Conservation (phyloP, 23 tunicate species). For the Halocynthia aurantium region DNA sequence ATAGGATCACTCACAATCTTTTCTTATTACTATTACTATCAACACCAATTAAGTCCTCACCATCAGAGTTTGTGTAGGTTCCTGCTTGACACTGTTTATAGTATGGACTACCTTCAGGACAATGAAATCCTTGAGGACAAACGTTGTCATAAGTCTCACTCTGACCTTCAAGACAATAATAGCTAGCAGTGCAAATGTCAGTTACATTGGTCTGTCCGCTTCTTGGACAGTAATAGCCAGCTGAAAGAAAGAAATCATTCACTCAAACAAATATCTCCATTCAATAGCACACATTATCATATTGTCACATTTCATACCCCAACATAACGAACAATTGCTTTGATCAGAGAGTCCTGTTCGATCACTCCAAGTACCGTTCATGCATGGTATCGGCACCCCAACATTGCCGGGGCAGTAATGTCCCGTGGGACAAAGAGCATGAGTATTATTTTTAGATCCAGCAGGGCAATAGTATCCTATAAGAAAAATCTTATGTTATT, state of each 20-base stretch:
- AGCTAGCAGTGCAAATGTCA: constrained; percentile 57
- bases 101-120: constrained; percentile 72
- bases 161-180: constrained; percentile 76
- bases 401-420: constrained; percentile 65
- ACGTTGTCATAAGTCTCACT: constrained; percentile 55
- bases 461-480: constrained; percentile 76
- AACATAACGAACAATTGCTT: constrained; percentile 37
- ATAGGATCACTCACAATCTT: too few relatives aligned
- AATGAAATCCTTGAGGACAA: constrained; percentile 67
- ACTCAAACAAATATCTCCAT: background rate
- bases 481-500: background rate
- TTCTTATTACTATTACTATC: too few relatives aligned
- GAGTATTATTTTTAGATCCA: constrained; percentile 56
- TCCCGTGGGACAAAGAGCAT: constrained; percentile 59
- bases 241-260: constrained; percentile 16
- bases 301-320: constrained; percentile 18
- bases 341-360: constrained; percentile 34
- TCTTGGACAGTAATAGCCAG: constrained; percentile 80
- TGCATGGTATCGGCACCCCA: constrained; percentile 38
- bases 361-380: constrained; percentile 91
- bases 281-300: background rate
- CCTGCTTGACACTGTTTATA: constrained; percentile 81
- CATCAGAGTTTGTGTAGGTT: constrained; percentile 71
- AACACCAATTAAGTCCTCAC: constrained; percentile 6
- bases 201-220: constrained; percentile 56